Conservation (phyloP, 2,888 invertebrate genomes). For the Acronicta leporina region DNA sequence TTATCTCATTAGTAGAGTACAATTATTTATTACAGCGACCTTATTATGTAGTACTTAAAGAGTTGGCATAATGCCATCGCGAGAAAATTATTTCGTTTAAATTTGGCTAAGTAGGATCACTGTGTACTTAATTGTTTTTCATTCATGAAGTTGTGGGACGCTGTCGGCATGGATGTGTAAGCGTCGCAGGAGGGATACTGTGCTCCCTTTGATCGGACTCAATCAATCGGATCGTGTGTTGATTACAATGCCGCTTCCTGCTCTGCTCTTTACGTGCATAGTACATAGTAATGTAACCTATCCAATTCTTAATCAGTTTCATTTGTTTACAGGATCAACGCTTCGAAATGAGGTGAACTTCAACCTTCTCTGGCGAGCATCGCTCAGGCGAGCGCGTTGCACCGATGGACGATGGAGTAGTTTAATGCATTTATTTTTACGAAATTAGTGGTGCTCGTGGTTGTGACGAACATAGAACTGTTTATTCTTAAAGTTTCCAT, state of each 20-base stretch:
- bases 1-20: conserved; percentile 48
- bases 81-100: conserved; percentile 50
- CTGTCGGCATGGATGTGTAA: conserved; percentile 21
- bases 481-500: not conserved
- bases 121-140: conserved; percentile 45
- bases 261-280: conserved; percentile 10
- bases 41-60: conserved; percentile 47
- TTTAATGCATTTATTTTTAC: conserved; percentile 42
- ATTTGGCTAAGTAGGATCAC: conserved; percentile 34
- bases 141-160: conserved; percentile 30
- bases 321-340: conserved; percentile 51
- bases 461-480: conserved; percentile 52
- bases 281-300: conserved; percentile 1
- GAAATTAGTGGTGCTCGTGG: conserved; percentile 59
- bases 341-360: conserved; percentile 50
- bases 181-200: conserved; percentile 10
- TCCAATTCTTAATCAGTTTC: conserved; percentile 16
- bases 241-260: conserved; percentile 19
- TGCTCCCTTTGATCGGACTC: conserved; percentile 64
- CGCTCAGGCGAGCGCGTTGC: conserved; percentile 21
- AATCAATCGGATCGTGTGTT: conserved; percentile 54
- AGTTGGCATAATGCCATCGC: conserved; percentile 54
- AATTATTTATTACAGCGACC: conserved; percentile 44
- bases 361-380: conserved; percentile 18
- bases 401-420: conserved; percentile 63